These are phyloP conservation scores for Furcula furcula DNA, from an alignment of 2,888 invertebrate genomes.

Conservation along the genomic window DNA sequence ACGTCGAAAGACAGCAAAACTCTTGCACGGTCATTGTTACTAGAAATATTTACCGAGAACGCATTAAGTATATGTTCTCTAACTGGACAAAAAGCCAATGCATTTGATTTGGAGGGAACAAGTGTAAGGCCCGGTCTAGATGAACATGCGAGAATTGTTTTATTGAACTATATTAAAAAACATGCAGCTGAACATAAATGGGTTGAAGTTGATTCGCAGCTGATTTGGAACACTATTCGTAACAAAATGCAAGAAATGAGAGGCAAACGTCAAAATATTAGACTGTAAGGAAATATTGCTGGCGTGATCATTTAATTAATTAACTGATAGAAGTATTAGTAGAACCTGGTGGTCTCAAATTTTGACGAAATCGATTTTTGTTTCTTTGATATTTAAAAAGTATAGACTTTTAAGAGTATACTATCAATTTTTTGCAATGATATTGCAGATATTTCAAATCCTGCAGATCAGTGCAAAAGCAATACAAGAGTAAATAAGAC, in stretches of 20 bases:
- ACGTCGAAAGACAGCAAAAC: slow-evolving; percentile 4
- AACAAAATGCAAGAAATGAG: slow-evolving; percentile 3
- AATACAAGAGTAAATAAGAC: too few species aligned
- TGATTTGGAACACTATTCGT: slow-evolving; percentile 1
- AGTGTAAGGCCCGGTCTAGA: slow-evolving; percentile 5
- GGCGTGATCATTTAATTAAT: too few species aligned
- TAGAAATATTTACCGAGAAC: slow-evolving; percentile 5
- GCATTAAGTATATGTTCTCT: slow-evolving; percentile 7
- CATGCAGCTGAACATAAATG: slow-evolving; percentile 2
- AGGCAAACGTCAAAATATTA: too few species aligned
- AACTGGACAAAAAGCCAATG: slow-evolving; percentile 4
- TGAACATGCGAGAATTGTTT: slow-evolving; percentile 3
- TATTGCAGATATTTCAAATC: too few species aligned
- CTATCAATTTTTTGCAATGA: too few species aligned
- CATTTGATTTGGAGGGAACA: slow-evolving; percentile 1
- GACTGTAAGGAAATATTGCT: too few species aligned
- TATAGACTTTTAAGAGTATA: too few species aligned
- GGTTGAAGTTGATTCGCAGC: not conserved
- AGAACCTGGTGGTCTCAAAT: too few species aligned
- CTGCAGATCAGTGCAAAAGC: too few species aligned
- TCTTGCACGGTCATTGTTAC: slow-evolving; percentile 4
- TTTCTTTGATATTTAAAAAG: too few species aligned
- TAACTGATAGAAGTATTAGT: too few species aligned
- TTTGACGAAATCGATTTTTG: too few species aligned
- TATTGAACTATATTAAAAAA: slow-evolving; percentile 3